Base-by-base conservation (phyloP, 2,888 invertebrate genomes). In the Drosophila kuntzei region DNA sequence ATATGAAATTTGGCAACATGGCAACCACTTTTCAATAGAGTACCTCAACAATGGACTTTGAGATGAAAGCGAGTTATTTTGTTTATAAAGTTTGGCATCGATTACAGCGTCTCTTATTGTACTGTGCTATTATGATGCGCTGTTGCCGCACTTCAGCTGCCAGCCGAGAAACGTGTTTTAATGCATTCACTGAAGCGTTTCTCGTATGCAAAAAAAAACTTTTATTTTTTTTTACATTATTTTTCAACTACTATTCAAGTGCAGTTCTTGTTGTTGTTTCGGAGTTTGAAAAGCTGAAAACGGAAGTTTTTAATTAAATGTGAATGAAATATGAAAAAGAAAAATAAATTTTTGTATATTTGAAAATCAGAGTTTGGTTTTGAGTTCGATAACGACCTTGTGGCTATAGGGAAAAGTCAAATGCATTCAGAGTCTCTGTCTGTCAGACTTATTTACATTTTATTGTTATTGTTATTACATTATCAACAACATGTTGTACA, bases 231-330 rank as follows among this genome's bases (percentile, higher is more conserved):
- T 27, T 9, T 27, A 9, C 8, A 27, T 7, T 7, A 2, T 6
- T 7, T 25, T 20, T 11, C 36, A 7, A 7, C 16, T 51, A 16
- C 5, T 55, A 54, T 60, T 82, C 80, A 64, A 86, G 87, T 88
- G 80, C 71, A 69, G 80, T 85, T 87, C 39, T 61, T 62, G 63
- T 64, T 76, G 41, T 44, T 44, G 46, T 44, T 44, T 22, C 25
- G 53, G 22, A 61, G 64, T 61, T 57, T 18, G 0, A 16, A 62
- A 77, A 63, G 57, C 68, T 46, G 3, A 3, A 37, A 59, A 68
- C 67, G 78, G 63, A 84, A 89, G 88, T 85, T 81, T 74, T 84
- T 87, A 87, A 89, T 84, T 80, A 77, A 83, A 72, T 73, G 60
- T 53, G 65, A 61, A 68, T 55, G 62, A 61, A 68, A 68, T 66